A percentile compares a stretch with the other conserved stretches of the same genome.
Conservation (phyloP, 1,140 invertebrate genomes). For the Zaprionus ornatus region DNA sequence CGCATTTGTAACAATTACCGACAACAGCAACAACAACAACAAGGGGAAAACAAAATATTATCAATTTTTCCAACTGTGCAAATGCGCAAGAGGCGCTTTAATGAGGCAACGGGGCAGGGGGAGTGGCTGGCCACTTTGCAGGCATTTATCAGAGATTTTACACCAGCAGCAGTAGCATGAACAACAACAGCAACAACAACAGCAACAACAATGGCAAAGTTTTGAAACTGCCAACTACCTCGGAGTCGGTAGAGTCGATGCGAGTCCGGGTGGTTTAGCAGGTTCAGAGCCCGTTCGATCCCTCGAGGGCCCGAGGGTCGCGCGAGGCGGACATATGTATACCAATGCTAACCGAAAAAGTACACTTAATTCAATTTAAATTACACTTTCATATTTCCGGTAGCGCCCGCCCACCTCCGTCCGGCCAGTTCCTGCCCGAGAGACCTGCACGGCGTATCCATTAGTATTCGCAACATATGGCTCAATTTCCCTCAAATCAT, state of each 20-base stretch:
- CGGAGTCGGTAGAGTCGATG: not conserved
- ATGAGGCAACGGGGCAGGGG: constrained; percentile 1
- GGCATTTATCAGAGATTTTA: constrained; percentile 75
- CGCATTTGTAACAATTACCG: constrained; percentile 75
- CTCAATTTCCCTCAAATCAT: constrained; percentile 77
- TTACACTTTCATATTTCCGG: constrained; percentile 82
- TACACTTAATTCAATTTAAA: constrained; percentile 83
- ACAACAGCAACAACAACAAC: constrained; percentile 14
- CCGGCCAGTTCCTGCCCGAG: not conserved
- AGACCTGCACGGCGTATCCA: constrained; percentile 57
- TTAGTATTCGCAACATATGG: constrained; percentile 83
- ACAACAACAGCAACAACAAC: constrained; percentile 16
- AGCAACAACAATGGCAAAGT: constrained; percentile 13
- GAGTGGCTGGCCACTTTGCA: constrained; percentile 62
- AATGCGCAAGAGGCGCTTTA: constrained; percentile 23
- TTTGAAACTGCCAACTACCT: constrained; percentile 4
- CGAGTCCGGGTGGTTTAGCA: constrained; percentile 16
- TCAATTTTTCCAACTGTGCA: constrained; percentile 44
- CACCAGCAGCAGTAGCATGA: constrained; percentile 24
- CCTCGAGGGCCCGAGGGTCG: not conserved
- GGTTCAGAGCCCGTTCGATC: constrained; percentile 20
- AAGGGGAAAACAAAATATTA: constrained; percentile 30
- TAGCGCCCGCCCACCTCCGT: constrained; percentile 14
- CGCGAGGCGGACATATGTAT: not conserved
- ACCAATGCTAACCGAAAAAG: constrained; percentile 49